Evolutionary conservation across 2,888 invertebrate species (phyloP).

Genomic region (Pandemis cinnamomeana): DNA sequence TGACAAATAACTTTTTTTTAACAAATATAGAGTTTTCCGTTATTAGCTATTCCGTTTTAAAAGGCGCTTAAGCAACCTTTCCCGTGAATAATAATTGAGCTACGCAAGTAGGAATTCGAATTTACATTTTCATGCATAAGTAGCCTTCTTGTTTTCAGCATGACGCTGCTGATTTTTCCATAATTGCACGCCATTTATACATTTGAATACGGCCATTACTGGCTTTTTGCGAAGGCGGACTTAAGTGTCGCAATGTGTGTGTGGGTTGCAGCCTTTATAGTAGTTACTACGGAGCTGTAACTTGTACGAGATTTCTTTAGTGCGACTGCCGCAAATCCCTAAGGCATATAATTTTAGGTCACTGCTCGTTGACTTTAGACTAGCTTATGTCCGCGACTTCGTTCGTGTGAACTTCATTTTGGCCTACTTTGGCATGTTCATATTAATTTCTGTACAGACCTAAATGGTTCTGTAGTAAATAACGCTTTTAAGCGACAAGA

Average conservation of each 20-base stretch:
- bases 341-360: conserved; percentile 36
- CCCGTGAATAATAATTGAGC: conserved; percentile 50
- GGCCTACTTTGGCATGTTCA: neutral
- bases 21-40: conserved; percentile 13
- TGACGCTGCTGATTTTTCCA: conserved; percentile 52
- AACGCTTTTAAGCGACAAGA: too few relatives aligned
- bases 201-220: conserved; percentile 54
- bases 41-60: conserved; percentile 37
- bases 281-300: conserved; percentile 6
- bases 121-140: conserved; percentile 59
- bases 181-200: conserved; percentile 53
- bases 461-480: neutral
- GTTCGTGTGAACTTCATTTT: too few relatives aligned
- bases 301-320: conserved; percentile 29
- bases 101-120: conserved; percentile 47
- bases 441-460: neutral
- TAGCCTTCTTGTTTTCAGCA: conserved; percentile 53
- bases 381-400: too few relatives aligned
- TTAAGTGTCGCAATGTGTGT: neutral
- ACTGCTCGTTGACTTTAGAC: conserved; percentile 20
- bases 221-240: conserved; percentile 2
- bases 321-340: conserved; percentile 34
- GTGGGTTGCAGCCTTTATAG: neutral
- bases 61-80: conserved; percentile 45
- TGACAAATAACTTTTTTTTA: conserved; percentile 22